These are phyloP conservation scores for Eurytoma adleriae DNA, from an alignment of 2,888 invertebrate species.

Conservation along the genomic window DNA sequence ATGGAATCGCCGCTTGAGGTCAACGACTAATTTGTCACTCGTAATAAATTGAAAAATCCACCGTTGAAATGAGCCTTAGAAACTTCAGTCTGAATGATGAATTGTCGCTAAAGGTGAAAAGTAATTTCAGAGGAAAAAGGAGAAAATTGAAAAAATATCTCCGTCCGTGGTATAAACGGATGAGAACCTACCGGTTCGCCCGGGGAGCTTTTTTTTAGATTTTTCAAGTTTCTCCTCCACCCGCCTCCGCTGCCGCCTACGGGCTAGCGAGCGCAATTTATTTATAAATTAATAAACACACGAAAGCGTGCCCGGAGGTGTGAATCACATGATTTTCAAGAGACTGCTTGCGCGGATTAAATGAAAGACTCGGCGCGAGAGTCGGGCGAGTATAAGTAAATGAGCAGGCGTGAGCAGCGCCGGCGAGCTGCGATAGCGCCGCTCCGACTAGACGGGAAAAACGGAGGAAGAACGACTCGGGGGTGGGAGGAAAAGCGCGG, in stretches of 20 bases:
- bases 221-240: not conserved
- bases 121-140: too few species aligned
- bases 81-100: too few species aligned
- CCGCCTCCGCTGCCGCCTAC: not conserved
- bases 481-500: not conserved
- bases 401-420: conserved; percentile 8
- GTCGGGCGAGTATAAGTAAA: conserved; percentile 30
- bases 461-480: conserved; percentile 53
- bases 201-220: too few species aligned
- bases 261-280: not conserved
- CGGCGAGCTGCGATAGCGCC: conserved; percentile 53
- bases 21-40: too few species aligned
- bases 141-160: too few species aligned
- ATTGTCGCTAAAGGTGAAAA: too few species aligned
- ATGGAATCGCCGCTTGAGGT: too few species aligned
- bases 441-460: conserved; percentile 40
- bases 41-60: too few species aligned
- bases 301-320: conserved; percentile 8
- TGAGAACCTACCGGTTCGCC: too few species aligned
- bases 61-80: too few species aligned
- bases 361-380: not conserved
- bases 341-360: conserved; percentile 23
- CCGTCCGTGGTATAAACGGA: too few species aligned
- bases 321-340: conserved; percentile 22
- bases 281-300: conserved; percentile 30